Percentiles rank a stretch among this genome's conserved stretches.
These are phyloP conservation scores for Nipponacmea schrenckii DNA, from an alignment of 2,888 invertebrate genomes.

Conservation along the genomic window DNA sequence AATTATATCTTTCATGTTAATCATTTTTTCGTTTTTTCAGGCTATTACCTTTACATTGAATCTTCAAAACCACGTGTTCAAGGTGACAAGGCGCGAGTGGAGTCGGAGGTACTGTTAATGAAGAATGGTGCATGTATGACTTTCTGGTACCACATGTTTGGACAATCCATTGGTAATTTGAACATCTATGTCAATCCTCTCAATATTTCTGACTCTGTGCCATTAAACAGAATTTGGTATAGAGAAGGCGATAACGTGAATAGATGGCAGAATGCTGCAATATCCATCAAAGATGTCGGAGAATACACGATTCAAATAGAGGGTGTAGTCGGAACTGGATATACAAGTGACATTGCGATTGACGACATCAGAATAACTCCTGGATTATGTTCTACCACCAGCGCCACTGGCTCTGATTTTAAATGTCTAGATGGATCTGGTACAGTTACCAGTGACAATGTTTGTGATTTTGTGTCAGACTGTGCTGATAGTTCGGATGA, in stretches of 20 bases:
- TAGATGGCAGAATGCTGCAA: conserved; percentile 44
- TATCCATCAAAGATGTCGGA: conserved; percentile 11
- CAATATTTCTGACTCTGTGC: conserved; percentile 16
- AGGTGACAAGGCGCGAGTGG: conserved; percentile 72
- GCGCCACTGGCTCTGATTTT: conserved; percentile 31
- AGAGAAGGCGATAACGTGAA: conserved; percentile 41
- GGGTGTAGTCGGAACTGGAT: conserved; percentile 45
- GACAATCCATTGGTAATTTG: conserved; percentile 42
- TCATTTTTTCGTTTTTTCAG: conserved; percentile 35
- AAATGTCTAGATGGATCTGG: conserved; percentile 31
- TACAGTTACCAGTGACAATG: conserved; percentile 35
- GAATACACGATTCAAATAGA: conserved; percentile 47
- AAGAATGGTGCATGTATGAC: conserved; percentile 39
- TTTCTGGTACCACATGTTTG: conserved; percentile 59
- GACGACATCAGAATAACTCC: conserved; percentile 48
- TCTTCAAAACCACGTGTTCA: conserved; percentile 72
- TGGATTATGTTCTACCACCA: conserved; percentile 42
- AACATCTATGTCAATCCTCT: conserved; percentile 38
- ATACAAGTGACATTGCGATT: conserved; percentile 52
- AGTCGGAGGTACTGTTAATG: conserved; percentile 31
- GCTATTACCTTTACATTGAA: conserved; percentile 72
- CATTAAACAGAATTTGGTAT: conserved; percentile 28
- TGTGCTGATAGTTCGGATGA: conserved; percentile 55
- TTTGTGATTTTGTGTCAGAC: conserved; percentile 56
- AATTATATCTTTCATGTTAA: no score